A percentile compares a stretch with the other conserved stretches of the same genome.
Evolutionary conservation across 1,140 invertebrate genomes (phyloP).

Genomic region (Chironomus tepperi): DNA sequence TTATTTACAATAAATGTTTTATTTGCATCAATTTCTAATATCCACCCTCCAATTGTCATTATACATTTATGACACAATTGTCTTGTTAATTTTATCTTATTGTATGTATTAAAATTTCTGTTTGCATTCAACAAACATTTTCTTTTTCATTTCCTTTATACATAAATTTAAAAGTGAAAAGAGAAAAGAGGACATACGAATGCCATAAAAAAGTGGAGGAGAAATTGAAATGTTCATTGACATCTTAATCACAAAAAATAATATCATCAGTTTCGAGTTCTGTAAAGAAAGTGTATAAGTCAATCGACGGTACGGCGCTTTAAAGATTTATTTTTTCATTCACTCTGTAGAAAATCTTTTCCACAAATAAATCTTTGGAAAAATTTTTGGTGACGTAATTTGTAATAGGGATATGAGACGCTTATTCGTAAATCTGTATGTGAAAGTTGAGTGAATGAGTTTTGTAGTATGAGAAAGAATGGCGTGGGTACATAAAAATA

Average conservation of each 20-base stretch:
- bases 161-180: not conserved
- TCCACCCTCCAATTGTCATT: not conserved
- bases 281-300: not conserved
- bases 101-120: not conserved
- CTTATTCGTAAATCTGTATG: too few species aligned
- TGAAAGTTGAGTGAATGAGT: not conserved
- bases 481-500: not conserved
- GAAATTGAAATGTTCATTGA: not conserved
- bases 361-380: constrained; percentile 11
- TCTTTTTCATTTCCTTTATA: not conserved
- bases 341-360: not conserved
- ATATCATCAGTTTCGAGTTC: not conserved
- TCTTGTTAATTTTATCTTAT: not conserved
- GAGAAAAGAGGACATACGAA: not conserved
- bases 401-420: not conserved
- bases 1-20: too few species aligned
- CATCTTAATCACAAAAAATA: not conserved
- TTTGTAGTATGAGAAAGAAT: not conserved
- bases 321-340: not conserved
- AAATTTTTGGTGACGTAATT: not conserved
- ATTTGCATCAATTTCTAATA: not conserved
- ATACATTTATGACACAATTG: too few species aligned
- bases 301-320: not conserved
- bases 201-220: not conserved
- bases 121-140: constrained; percentile 8